phyloP scores from a whole-genome alignment of 1,140 invertebrate species.

The Zaprionus nigranus region DNA sequence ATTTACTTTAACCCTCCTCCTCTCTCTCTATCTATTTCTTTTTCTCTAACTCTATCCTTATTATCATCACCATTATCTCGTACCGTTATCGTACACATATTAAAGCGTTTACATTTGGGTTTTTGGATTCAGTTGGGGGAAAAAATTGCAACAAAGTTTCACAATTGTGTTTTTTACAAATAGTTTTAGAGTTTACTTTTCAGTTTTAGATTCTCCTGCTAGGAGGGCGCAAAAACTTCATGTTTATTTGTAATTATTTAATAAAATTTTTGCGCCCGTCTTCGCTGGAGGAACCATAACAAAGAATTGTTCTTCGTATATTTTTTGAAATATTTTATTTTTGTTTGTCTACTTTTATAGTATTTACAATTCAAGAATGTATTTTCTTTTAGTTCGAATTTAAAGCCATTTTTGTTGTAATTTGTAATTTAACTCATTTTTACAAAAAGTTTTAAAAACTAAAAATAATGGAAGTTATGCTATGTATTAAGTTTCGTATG shows the following conservation, averaged over 20 bases:
- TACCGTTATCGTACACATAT: slow-evolving; percentile 15
- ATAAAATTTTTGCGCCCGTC: slow-evolving; percentile 54
- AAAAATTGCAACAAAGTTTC: slow-evolving; percentile 68
- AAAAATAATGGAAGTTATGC: slow-evolving; percentile 76
- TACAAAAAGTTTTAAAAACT: slow-evolving; percentile 56
- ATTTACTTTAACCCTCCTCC: slow-evolving; percentile 39
- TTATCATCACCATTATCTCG: slow-evolving; percentile 14
- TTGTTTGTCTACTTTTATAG: slow-evolving; percentile 38
- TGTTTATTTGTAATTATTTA: slow-evolving; percentile 49
- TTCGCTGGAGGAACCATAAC: not conserved
- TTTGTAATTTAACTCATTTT: slow-evolving; percentile 49
- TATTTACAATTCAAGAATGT: slow-evolving; percentile 79
- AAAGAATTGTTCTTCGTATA: slow-evolving; percentile 12
- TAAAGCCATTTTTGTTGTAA: slow-evolving; percentile 63
- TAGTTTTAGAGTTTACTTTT: slow-evolving; percentile 27
- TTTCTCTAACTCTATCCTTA: slow-evolving; percentile 34
- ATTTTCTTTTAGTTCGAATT: slow-evolving; percentile 60
- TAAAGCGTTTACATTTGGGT: slow-evolving; percentile 47
- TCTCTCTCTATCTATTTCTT: slow-evolving; percentile 20
- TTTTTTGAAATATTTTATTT: slow-evolving; percentile 56
- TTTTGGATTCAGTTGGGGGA: slow-evolving; percentile 11
- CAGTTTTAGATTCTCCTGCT: slow-evolving; percentile 1
- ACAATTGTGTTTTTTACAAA: slow-evolving; percentile 49
- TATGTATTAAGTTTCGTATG: slow-evolving; percentile 33
- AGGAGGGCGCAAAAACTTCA: slow-evolving; percentile 45